A percentile compares a stretch with the other conserved stretches of the same genome.
phyloP scores from a whole-genome alignment of 1,140 invertebrate species.

The Campoletis sonorensis region DNA sequence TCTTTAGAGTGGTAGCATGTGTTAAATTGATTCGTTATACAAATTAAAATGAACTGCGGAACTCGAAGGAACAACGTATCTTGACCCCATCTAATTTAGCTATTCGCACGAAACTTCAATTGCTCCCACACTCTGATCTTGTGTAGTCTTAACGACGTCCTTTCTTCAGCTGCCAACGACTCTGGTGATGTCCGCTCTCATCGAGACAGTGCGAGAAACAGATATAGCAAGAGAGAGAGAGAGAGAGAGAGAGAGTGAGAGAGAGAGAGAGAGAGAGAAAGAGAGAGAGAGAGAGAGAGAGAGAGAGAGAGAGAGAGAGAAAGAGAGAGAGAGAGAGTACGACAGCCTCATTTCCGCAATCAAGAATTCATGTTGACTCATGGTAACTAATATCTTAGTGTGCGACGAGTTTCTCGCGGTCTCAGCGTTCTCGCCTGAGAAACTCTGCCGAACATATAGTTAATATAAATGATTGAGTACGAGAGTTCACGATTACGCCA shows the following conservation, averaged over 20 bases:
- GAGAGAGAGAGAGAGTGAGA: background rate
- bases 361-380: conserved; percentile 64
- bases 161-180: background rate
- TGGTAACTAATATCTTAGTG: conserved; percentile 56
- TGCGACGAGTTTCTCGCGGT: conserved; percentile 8
- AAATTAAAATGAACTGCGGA: conserved; percentile 5
- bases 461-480: conserved; percentile 31
- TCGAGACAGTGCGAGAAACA: background rate
- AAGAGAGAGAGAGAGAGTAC: background rate
- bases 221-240: no score
- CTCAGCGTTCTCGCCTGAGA: background rate
- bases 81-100: background rate
- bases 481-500: conserved; percentile 7
- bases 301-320: background rate
- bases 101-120: background rate
- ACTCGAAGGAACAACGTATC: background rate
- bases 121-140: conserved; percentile 6
- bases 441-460: conserved; percentile 13
- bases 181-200: conserved; percentile 14
- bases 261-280: background rate
- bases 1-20: background rate
- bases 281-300: conserved; percentile 11
- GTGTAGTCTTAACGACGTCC: background rate
- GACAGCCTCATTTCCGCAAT: conserved; percentile 61
- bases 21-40: conserved; percentile 4